These are phyloP conservation scores for Magallana gigas DNA, from an alignment of 1,140 invertebrate species.

Conservation along the genomic window DNA sequence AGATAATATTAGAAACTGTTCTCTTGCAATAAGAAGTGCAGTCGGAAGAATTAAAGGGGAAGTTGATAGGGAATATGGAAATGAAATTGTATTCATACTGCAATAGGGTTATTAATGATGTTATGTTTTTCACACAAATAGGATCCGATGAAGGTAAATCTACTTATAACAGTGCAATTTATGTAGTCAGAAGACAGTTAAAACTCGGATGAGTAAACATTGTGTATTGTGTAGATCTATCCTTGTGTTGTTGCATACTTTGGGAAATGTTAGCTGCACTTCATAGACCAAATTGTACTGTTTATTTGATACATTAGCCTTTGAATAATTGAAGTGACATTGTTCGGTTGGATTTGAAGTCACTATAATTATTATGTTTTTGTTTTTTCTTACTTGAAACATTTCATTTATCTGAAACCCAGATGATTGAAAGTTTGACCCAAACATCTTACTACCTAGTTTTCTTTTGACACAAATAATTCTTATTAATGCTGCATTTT, in stretches of 20 bases:
- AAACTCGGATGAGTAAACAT: not conserved
- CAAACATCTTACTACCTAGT: not conserved
- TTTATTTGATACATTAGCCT: not conserved
- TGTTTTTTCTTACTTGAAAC: not conserved
- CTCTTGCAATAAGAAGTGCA: too few species aligned
- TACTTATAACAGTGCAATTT: conserved; percentile 32
- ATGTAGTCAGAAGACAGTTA: conserved; percentile 15
- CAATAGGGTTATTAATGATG: conserved; percentile 15
- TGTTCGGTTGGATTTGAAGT: conserved; percentile 11
- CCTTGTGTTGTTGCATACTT: conserved; percentile 35
- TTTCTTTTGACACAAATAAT: too few species aligned
- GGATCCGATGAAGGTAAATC: conserved; percentile 30
- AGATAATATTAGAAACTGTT: too few species aligned
- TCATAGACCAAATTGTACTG: conserved; percentile 16
- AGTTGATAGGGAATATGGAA: too few species aligned
- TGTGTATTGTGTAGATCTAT: conserved; percentile 31
- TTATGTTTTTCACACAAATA: conserved; percentile 21
- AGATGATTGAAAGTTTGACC: not conserved
- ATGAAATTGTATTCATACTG: not conserved
- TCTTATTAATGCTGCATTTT: too few species aligned
- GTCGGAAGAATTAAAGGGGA: too few species aligned
- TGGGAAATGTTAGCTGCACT: conserved; percentile 35
- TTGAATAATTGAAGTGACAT: conserved; percentile 5
- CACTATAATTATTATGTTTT: not conserved
- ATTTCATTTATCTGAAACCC: not conserved